Conservation (phyloP, 2,888 invertebrate genomes). For the Tineola bisselliella region DNA sequence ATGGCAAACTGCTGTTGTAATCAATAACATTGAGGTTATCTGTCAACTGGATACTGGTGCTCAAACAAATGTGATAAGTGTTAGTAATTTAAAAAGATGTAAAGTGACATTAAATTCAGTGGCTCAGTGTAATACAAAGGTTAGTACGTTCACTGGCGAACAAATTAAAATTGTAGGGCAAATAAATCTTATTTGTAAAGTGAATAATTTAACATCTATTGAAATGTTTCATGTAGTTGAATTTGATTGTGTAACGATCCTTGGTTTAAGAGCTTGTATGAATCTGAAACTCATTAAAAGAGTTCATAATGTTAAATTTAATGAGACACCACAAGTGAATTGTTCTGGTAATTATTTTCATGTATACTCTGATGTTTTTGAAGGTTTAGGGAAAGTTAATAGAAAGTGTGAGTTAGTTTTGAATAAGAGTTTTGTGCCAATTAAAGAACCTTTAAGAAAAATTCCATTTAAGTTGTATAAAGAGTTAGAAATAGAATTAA, state of each 20-base stretch:
- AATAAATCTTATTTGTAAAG: not conserved
- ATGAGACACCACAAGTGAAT: not conserved
- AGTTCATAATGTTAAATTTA: not conserved
- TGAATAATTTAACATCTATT: not conserved
- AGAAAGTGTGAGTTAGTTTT: not conserved
- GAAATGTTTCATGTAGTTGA: not conserved
- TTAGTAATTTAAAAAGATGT: not conserved
- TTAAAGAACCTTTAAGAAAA: not conserved
- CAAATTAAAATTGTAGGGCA: not conserved
- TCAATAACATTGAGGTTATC: not conserved
- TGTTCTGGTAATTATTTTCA: not conserved
- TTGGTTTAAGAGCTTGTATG: not conserved
- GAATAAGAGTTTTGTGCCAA: not conserved
- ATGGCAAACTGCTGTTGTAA: not conserved
- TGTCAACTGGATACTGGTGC: too few species aligned
- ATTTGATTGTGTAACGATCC: not conserved
- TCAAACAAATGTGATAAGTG: not conserved
- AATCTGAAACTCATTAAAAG: not conserved
- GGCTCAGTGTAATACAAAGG: not conserved
- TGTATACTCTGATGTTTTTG: not conserved
- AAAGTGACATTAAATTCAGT: not conserved
- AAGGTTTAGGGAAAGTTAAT: not conserved
- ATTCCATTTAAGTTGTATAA: slow-evolving; percentile 12
- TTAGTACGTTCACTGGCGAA: not conserved
- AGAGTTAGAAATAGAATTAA: slow-evolving; percentile 16